A percentile compares a stretch with the other conserved stretches of the same genome.
Conservation (phyloP, 2,888 invertebrate genomes). For the Diaperis boleti region DNA sequence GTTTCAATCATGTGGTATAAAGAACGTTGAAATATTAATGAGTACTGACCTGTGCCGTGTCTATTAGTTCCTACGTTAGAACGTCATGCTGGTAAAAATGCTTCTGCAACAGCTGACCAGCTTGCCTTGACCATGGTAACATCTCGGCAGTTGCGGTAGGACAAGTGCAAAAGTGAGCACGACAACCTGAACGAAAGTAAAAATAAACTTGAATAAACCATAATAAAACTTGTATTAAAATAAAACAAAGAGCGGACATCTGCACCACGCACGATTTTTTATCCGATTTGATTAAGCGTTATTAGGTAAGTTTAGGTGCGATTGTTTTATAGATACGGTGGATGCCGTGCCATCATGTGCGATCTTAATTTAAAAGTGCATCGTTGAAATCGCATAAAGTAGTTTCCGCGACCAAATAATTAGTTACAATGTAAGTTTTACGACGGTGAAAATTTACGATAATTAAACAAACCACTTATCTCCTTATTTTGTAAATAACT, state of each 20-base stretch:
- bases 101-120: conserved; percentile 47
- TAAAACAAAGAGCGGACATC: conserved; percentile 46
- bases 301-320: conserved; percentile 14
- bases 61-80: conserved; percentile 25
- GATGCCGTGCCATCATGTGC: neutral
- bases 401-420: neutral
- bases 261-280: conserved; percentile 34
- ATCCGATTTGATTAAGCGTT: conserved; percentile 15
- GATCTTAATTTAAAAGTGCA: neutral
- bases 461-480: conserved; percentile 23
- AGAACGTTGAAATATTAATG: conserved; percentile 8
- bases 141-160: conserved; percentile 46
- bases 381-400: conserved; percentile 7
- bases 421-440: neutral
- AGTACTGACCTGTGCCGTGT: conserved; percentile 14
- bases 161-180: conserved; percentile 42
- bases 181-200: conserved; percentile 43
- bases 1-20: neutral
- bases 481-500: conserved; percentile 5
- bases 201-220: conserved; percentile 35
- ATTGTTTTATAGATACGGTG: neutral
- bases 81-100: conserved; percentile 22
- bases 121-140: conserved; percentile 50
- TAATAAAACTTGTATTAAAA: conserved; percentile 47
- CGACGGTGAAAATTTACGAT: conserved; percentile 1